These are phyloP conservation scores for Dicentrarchus labrax DNA, from an alignment of 2,113 vertebrate genomes.

Conservation along the genomic window DNA sequence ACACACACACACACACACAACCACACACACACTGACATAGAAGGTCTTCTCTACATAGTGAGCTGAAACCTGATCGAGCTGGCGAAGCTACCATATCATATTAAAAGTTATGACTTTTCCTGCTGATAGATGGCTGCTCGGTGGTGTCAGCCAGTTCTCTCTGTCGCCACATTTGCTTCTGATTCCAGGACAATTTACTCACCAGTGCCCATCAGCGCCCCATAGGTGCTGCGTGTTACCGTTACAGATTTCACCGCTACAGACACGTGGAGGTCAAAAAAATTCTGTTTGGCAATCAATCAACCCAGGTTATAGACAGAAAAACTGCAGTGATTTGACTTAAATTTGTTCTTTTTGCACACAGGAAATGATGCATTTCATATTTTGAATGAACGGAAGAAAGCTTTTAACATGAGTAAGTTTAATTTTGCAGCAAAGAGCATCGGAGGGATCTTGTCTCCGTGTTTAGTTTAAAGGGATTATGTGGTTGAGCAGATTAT, in stretches of 20 bases:
- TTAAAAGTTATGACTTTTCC: slow-evolving; percentile 60
- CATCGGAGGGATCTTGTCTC: background rate
- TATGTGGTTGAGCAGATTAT: slow-evolving; percentile 60
- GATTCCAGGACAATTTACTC: slow-evolving; percentile 26
- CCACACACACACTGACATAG: slow-evolving; percentile 53
- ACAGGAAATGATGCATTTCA: background rate
- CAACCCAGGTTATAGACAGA: too few species aligned
- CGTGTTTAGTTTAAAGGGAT: slow-evolving; percentile 40
- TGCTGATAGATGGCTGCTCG: slow-evolving; percentile 30
- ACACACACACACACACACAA: slow-evolving; percentile 21
- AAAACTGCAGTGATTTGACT: background rate
- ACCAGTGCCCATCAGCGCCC: slow-evolving; percentile 3
- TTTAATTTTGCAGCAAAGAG: background rate
- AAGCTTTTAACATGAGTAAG: too few species aligned
- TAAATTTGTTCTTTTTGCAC: background rate
- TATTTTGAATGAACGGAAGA: background rate
- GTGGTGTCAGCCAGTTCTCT: background rate
- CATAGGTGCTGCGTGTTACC: slow-evolving; percentile 8
- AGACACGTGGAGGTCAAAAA: background rate
- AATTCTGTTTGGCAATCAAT: too few species aligned
- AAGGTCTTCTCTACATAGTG: slow-evolving; percentile 89
- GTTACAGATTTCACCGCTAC: background rate
- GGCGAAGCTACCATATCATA: slow-evolving; percentile 53
- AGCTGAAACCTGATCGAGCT: slow-evolving; percentile 74
- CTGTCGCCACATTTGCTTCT: slow-evolving; percentile 48